A percentile compares a stretch with the other conserved stretches of the same genome.
phyloP scores from a whole-genome alignment of 1,140 invertebrate genomes.

The Apis laboriosa region DNA sequence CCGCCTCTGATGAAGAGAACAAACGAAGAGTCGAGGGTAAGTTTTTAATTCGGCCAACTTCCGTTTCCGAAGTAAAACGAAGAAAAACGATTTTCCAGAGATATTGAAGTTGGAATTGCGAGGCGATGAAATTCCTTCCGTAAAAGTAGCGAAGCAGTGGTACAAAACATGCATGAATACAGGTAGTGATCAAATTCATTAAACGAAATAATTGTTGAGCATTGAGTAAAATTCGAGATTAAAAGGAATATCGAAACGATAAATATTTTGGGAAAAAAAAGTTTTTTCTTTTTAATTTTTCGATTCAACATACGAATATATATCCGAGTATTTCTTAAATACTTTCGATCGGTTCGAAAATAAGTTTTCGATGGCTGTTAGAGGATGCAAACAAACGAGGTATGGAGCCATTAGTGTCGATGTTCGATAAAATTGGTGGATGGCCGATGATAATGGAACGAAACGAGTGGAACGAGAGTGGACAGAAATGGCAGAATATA shows the following conservation, averaged over 20 bases:
- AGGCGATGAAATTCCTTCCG: neutral
- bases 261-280: neutral
- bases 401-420: neutral
- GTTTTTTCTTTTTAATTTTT: neutral
- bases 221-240: neutral
- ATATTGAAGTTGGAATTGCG: neutral
- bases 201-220: too few relatives aligned
- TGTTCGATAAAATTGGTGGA: neutral
- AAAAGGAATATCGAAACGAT: neutral
- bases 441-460: neutral
- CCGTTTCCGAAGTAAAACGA: neutral
- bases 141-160: neutral
- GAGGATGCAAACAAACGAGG: neutral
- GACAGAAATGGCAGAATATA: constrained; percentile 7
- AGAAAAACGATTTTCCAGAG: neutral
- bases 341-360: neutral
- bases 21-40: constrained; percentile 1
- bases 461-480: neutral
- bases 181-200: neutral
- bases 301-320: neutral
- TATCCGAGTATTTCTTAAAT: neutral
- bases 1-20: neutral
- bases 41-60: neutral
- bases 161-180: neutral
- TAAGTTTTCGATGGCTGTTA: neutral